phyloP scores from a whole-genome alignment of 2,113 vertebrate species.

The Cyphomyrus plagiostoma region DNA sequence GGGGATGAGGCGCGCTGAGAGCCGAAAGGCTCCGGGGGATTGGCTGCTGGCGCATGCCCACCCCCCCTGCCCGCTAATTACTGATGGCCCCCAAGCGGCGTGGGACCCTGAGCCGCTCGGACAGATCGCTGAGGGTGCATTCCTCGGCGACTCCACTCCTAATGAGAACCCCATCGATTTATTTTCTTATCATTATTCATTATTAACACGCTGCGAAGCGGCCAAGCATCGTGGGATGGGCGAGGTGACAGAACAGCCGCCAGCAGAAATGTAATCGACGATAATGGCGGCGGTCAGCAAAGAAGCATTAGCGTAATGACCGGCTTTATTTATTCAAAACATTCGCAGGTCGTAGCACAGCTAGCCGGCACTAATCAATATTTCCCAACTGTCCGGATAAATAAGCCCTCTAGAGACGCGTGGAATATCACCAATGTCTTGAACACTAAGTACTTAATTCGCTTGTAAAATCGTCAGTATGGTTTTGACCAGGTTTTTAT shows the following conservation, averaged over 20 bases:
- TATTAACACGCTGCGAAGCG: not conserved
- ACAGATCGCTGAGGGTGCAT: not conserved
- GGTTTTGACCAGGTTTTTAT: not conserved
- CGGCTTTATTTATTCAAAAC: not conserved
- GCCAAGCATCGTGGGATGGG: not conserved
- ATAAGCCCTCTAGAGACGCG: not conserved
- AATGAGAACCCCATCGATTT: constrained; percentile 18
- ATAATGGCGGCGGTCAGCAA: not conserved
- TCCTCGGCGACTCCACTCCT: not conserved
- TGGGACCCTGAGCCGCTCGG: too few species aligned
- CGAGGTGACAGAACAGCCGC: not conserved
- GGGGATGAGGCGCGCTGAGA: not conserved
- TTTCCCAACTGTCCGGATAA: not conserved
- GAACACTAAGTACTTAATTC: not conserved
- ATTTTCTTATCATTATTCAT: constrained; percentile 15
- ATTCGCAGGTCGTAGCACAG: not conserved
- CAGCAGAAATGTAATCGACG: not conserved
- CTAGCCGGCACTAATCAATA: not conserved
- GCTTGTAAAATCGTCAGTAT: not conserved
- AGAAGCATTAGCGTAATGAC: not conserved
- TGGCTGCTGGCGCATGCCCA: not conserved
- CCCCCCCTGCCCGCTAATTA: not conserved
- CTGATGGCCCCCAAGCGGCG: not conserved
- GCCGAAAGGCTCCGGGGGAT: not conserved
- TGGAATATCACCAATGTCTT: not conserved